These are phyloP conservation scores for Pachydiplax longipennis DNA, from an alignment of 2,888 invertebrate genomes.

Conservation along the genomic window DNA sequence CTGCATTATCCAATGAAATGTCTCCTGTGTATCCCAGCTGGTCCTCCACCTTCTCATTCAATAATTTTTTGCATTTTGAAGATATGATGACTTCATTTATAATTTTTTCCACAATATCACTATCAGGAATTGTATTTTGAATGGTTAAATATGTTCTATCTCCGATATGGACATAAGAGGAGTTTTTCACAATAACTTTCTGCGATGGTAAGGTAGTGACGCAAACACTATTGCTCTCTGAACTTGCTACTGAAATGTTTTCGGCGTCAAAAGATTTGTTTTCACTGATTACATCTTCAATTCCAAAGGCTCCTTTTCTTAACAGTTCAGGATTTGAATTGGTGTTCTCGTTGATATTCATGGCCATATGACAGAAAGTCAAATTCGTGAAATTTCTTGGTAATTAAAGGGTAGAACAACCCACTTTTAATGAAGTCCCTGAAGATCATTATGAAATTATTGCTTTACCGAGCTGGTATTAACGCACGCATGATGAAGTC, in stretches of 20 bases:
- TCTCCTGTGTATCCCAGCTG: neutral
- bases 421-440: neutral
- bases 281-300: neutral
- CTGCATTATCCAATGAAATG: neutral
- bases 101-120: neutral
- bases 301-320: neutral
- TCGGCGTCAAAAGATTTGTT: neutral
- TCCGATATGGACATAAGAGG: slow-evolving; percentile 4
- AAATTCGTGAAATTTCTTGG: neutral
- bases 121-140: neutral
- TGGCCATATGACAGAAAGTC: neutral
- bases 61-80: neutral
- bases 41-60: neutral
- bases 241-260: neutral
- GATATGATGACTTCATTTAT: neutral
- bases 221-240: neutral
- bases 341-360: neutral
- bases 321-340: neutral
- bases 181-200: neutral
- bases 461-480: neutral
- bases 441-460: neutral
- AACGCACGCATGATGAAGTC: neutral
- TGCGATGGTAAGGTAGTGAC: neutral
- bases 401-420: neutral
- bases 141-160: slow-evolving; percentile 1